These are phyloP conservation scores for Epinotia demarniana DNA, from an alignment of 2,888 invertebrate species.

Conservation along the genomic window DNA sequence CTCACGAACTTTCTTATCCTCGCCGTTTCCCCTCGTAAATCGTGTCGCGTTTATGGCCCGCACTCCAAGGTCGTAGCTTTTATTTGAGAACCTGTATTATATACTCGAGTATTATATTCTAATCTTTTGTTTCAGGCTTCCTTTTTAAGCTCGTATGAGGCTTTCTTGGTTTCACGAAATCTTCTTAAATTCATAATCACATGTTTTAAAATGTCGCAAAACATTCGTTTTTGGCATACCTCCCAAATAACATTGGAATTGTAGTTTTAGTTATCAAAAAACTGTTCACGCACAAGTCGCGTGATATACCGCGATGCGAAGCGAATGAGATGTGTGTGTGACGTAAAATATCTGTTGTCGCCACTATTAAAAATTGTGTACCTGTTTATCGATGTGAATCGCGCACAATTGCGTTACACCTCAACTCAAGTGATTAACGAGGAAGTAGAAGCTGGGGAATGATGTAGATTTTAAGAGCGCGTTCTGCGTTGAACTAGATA, in stretches of 20 bases:
- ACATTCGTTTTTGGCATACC: constrained; percentile 27
- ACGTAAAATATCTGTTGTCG: constrained; percentile 37
- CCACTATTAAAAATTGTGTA: constrained; percentile 29
- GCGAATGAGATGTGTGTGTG: constrained; percentile 36
- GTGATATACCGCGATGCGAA: constrained; percentile 30
- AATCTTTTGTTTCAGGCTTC: constrained; percentile 15
- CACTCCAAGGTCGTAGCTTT: constrained; percentile 44
- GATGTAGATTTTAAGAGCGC: no score
- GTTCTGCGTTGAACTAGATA: no score
- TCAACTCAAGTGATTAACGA: not conserved
- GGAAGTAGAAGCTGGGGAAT: not conserved
- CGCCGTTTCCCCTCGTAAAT: constrained; percentile 50
- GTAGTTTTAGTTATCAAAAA: constrained; percentile 34
- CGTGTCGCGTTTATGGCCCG: constrained; percentile 54
- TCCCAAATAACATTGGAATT: constrained; percentile 14
- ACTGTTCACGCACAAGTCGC: constrained; percentile 24
- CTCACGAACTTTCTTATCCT: constrained; percentile 49
- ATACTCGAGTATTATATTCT: constrained; percentile 16
- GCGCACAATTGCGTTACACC: constrained; percentile 31
- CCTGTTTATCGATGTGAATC: constrained; percentile 14
- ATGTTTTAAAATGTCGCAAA: constrained; percentile 8
- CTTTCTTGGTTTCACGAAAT: constrained; percentile 6
- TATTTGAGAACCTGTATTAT: constrained; percentile 26
- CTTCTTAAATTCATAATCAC: constrained; percentile 8
- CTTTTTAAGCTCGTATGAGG: not conserved